Percentiles rank a stretch among this genome's conserved stretches.
Evolutionary conservation across 2,888 invertebrate species (phyloP).

Genomic region (Drosophila infuscata): DNA sequence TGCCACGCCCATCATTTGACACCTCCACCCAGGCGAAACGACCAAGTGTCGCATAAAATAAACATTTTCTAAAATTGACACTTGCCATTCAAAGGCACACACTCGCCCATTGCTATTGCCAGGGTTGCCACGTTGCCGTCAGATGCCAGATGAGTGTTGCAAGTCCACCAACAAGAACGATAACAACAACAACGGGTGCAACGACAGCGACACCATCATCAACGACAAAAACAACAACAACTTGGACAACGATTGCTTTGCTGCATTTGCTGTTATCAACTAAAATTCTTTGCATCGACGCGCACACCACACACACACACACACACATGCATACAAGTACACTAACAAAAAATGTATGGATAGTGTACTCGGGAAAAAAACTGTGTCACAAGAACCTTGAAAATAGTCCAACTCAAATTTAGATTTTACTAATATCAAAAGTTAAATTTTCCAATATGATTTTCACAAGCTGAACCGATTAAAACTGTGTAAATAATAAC

Average conservation of each 20-base stretch:
- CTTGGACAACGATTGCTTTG: conserved; percentile 32
- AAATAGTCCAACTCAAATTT: background rate
- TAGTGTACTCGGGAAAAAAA: background rate
- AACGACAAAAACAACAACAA: conserved; percentile 41
- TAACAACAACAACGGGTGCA: conserved; percentile 25
- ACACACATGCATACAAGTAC: conserved; percentile 9
- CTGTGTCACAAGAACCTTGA: background rate
- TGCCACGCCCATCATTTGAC: conserved; percentile 30
- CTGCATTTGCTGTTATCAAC: conserved; percentile 64
- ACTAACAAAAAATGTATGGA: background rate
- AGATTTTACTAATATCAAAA: background rate
- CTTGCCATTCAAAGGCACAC: conserved; percentile 75
- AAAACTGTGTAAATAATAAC: background rate
- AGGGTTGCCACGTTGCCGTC: conserved; percentile 11
- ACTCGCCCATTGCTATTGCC: conserved; percentile 56
- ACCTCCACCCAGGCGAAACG: conserved; percentile 23
- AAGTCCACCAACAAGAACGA: conserved; percentile 25
- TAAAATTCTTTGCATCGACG: conserved; percentile 77
- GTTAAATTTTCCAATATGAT: background rate
- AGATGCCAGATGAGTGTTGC: conserved; percentile 34
- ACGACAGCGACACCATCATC: conserved; percentile 56
- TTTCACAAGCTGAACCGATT: background rate
- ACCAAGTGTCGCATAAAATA: conserved; percentile 78
- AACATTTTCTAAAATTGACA: conserved; percentile 82
- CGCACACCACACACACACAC: conserved; percentile 36